Evolutionary conservation across 2,113 vertebrate genomes (phyloP), one percentile per base, ranked within the genome.

Genomic region (Peromyscus maniculatus): DNA sequence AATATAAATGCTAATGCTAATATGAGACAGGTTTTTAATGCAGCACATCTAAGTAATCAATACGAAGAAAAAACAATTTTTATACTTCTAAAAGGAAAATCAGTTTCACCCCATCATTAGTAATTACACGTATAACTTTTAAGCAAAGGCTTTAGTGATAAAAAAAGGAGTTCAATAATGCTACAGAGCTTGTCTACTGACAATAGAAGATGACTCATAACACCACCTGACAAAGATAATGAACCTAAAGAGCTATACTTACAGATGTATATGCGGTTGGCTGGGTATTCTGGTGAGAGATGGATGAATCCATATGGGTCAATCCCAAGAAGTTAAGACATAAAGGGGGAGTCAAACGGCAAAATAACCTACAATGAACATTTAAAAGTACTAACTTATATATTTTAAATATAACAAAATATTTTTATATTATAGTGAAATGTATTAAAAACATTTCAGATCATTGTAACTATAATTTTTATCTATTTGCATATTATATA

Each of bases 261-360:
- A 99, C 99, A 91, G 99, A 99, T 1, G 99, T 99, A 96, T 99
- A 99, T 46, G 99, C 99, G 8, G 99, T 99, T 98, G 99, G 99
- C 88, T 99, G 98, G 92, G 98, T 98, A 17, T 99, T 98, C 96
- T 98, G 98, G 87, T 99, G 99, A 87, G 99, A 99, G 94, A 99
- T 99, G 33, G 99, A 98, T 39, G 99, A 99, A 98, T 99, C 99
- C 99, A 99, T 99, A 97, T 99, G 99, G 79, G 99, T 99, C 98
- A 99, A 98, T 31, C 99, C 99, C 98, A 99, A 98, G 96, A 99
- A 99, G 98, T 99, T 99, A 96, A 99, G 99, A 98, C 99, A 99
- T 80, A 99, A 94, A 19, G 99, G 99, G 91, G 99, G 99, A 91
- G 99, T 99, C 95, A 99, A 98, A 97, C 99, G 99, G 96, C 99